These are phyloP conservation scores for Lasioglossum vierecki DNA, from an alignment of 2,888 invertebrate species.

Conservation along the genomic window DNA sequence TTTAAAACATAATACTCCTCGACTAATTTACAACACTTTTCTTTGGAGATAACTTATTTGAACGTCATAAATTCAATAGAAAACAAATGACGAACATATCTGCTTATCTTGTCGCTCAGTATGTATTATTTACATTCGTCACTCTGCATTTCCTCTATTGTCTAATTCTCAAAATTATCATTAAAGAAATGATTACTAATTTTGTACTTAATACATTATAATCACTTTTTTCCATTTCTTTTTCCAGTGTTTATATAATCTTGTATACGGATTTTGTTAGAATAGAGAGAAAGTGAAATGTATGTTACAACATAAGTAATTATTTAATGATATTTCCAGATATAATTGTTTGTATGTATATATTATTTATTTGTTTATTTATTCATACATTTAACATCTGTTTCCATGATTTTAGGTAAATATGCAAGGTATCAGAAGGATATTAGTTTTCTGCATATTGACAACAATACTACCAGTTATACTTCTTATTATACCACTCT, in stretches of 20 bases:
- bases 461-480: slow-evolving; percentile 91
- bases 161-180: not conserved
- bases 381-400: not conserved
- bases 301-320: slow-evolving; percentile 3
- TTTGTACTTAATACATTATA: not conserved
- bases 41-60: not conserved
- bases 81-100: not conserved
- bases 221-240: not conserved
- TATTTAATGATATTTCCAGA: not conserved
- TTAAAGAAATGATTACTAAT: not conserved
- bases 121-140: not conserved
- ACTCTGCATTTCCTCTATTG: not conserved
- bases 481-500: slow-evolving; percentile 91
- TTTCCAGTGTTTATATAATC: slow-evolving; percentile 1
- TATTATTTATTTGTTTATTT: slow-evolving; percentile 1
- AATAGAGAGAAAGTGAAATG: not conserved
- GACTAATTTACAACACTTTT: not conserved
- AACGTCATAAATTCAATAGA: not conserved
- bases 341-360: slow-evolving; percentile 3
- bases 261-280: not conserved
- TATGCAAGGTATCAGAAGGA: slow-evolving; percentile 92
- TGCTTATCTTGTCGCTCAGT: not conserved
- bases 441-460: slow-evolving; percentile 91
- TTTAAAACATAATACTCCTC: not conserved
- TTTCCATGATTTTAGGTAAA: slow-evolving; percentile 78